Evolutionary conservation across 2,113 vertebrate genomes (phyloP).

Genomic region (Crotophaga sulcirostris): DNA sequence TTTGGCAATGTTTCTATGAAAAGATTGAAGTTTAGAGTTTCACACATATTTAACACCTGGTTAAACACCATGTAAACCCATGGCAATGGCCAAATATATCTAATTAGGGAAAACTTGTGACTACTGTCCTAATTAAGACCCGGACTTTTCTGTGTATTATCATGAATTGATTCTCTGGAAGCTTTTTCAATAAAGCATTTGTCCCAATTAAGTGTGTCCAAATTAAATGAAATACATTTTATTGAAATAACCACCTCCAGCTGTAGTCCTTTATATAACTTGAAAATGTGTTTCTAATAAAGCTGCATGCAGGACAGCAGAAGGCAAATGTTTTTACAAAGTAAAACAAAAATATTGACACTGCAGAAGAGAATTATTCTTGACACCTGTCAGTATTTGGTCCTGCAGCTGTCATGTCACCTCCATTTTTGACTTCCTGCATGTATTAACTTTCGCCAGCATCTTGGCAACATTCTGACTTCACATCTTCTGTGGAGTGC

Average conservation of each 20-base stretch:
- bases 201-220: background rate
- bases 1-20: background rate
- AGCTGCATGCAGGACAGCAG: background rate
- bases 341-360: background rate
- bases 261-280: background rate
- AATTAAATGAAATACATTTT: background rate
- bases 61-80: background rate
- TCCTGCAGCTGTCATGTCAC: background rate
- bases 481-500: background rate
- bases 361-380: background rate
- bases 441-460: background rate
- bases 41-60: background rate
- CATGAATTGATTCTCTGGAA: background rate
- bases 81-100: background rate
- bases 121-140: conserved; percentile 9
- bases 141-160: background rate
- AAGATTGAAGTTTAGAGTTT: conserved; percentile 16
- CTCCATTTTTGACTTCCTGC: background rate
- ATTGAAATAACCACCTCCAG: background rate
- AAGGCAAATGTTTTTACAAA: conserved; percentile 1
- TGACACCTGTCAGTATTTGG: background rate
- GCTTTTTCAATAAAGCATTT: background rate
- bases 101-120: background rate
- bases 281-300: conserved; percentile 37
- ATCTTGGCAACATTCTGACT: background rate